Evolutionary conservation across 2,888 invertebrate genomes (phyloP), one percentile per base, ranked within the genome.

Genomic region (Chrysina gloriosa): DNA sequence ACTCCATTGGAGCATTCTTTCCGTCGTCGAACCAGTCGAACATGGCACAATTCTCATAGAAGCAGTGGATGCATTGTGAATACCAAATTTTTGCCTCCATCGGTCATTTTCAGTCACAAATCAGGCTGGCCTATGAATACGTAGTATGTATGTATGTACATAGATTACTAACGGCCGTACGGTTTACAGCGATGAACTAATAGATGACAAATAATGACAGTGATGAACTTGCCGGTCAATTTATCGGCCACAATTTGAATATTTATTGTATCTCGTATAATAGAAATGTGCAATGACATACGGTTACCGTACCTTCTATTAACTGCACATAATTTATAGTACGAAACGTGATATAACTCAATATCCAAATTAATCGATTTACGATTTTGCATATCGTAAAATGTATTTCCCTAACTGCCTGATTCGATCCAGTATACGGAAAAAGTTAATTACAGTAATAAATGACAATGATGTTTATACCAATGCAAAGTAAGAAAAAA

Each of bases 121-220:
- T 58, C 58, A 39, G 16, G 7, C 42, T 14, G 14, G 14, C 16
- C 27, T 27, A 42, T 42, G 25, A n/a, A n/a, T n/a, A n/a, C n/a
- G n/a, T n/a, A n/a, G n/a, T n/a, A n/a, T n/a, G n/a, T n/a, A n/a
- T n/a, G n/a, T n/a, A n/a, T n/a, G 11, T 11, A 7, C 39, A 27
- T 31, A 52, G 14, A 52, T 52, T 50, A 58, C 27, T 58, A 39
- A 21, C 39, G 14, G 58, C 27, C 42, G 58, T 42, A 42, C 42
- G 25, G 25, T 16, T n/a, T 39, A 42, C 58, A 58, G 23, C 48
- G 36, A 58, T 58, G 58, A 42, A 58, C 58, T 58, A 58, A 58
- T 64, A 25, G 48, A 66, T 66, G 65, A 65, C 56, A 56, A 66
- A 54, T 56, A 66, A 66, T 56, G 65, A 66, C 65, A 66, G 65